Base-by-base conservation (phyloP, 2,113 vertebrate genomes). In the Pica pica region DNA sequence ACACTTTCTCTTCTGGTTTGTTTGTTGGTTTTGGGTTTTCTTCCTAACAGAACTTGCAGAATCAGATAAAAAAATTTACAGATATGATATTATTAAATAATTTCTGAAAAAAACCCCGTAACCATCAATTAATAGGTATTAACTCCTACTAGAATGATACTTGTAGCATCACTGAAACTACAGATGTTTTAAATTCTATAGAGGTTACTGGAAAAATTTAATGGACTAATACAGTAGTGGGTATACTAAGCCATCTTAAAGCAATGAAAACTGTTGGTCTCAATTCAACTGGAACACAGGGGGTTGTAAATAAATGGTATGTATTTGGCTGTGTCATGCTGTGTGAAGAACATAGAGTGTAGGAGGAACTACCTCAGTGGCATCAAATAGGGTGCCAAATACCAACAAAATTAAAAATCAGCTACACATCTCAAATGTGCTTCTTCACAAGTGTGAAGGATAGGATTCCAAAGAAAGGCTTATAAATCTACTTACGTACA, bases 301-400 rank as follows among this genome's bases (percentile, higher is more conserved):
- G 31, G n/a, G 27, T n/a, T 87, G 35, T 21, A 57, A 87, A 69
- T 11, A 71, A 76, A 24, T 42, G 30, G 55, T 3, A 59, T 10
- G 3, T 26, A 35, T 35, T 41, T 57, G 50, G 7, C 10, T 74
- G 26, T 55, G 64, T 55, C 57, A 27, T 3, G 16, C 44, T 78
- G 18, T 35, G 23, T 55, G 49, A 82, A 71, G 21, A 70, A 76
- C 9, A n/a, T 5, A 6, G 1, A 64, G 22, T 0, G 0, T 6
- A 37, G 59, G 11, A 71, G 33, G 11, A 73, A 57, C 33, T 42
- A 7, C 30, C 37, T 55, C 70, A n/a, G 61, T 4, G 5, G 46
- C 57, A 90, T 23, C 27, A 53, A 89, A 49, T 2, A 28, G 13
- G 30, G 39, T 20, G 47, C 61, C 65, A 95, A 76, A 47, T 5